Evolutionary conservation across 2,888 invertebrate species (phyloP).

Genomic region (Drosophila melanosoma): DNA sequence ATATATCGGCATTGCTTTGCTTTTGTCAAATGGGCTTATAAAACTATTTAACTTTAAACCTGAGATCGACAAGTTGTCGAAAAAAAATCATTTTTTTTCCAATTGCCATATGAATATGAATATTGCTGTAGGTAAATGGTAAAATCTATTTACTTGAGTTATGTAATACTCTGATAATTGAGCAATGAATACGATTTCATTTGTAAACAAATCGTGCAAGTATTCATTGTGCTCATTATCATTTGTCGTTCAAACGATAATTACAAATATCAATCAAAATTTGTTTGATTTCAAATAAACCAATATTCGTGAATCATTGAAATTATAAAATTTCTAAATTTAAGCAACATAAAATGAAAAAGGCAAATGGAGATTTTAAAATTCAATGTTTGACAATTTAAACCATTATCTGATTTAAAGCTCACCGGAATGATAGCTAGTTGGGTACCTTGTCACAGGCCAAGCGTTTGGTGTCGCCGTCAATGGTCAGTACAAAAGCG

Average conservation of each 20-base stretch:
- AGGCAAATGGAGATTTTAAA: not conserved
- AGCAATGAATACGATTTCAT: not conserved
- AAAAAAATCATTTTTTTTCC: not conserved
- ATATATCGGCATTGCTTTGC: not conserved
- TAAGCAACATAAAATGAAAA: not conserved
- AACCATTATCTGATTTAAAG: not conserved
- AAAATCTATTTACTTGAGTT: not conserved
- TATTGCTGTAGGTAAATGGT: not conserved
- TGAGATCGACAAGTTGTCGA: not conserved
- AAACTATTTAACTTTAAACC: not conserved
- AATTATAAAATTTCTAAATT: not conserved
- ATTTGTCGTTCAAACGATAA: not conserved
- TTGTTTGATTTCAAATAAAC: not conserved
- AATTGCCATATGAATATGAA: not conserved
- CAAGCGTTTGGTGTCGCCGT: conserved; percentile 76
- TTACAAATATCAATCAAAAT: not conserved
- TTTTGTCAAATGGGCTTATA: not conserved
- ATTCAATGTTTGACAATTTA: too few species aligned
- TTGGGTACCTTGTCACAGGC: conserved; percentile 46
- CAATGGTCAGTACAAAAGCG: conserved; percentile 77
- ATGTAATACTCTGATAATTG: not conserved
- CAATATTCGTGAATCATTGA: conserved; percentile 1
- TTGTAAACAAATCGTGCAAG: not conserved
- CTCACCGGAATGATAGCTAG: conserved; percentile 20
- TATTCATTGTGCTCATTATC: not conserved